phyloP scores from a whole-genome alignment of 2,797 vertebrate genomes.

The Oreortyx pictus region DNA sequence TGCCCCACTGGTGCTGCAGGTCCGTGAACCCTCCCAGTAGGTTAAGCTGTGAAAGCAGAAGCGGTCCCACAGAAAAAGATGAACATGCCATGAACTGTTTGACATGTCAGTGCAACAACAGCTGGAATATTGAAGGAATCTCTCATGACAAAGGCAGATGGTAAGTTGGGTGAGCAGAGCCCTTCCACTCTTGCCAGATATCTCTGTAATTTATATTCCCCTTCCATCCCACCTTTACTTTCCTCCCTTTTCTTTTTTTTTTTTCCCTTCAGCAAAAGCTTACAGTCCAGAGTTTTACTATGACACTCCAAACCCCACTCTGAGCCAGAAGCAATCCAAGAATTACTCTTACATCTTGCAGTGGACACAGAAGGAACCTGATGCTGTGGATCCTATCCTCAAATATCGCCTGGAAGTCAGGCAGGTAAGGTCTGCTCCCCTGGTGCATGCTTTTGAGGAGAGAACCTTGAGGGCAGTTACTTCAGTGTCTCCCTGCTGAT shows the following conservation, averaged over 20 bases:
- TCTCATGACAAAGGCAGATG: background rate
- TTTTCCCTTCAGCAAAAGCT: slow-evolving; percentile 85
- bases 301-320: slow-evolving; percentile 94
- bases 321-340: slow-evolving; percentile 90
- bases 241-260: slow-evolving; percentile 23
- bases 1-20: background rate
- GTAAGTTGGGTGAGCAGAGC: background rate
- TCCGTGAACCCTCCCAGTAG: slow-evolving; percentile 1
- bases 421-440: slow-evolving; percentile 82
- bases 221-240: slow-evolving; percentile 4
- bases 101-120: background rate
- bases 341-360: slow-evolving; percentile 96
- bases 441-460: background rate
- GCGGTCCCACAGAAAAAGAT: background rate
- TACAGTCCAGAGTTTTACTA: slow-evolving; percentile 98
- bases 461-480: background rate
- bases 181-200: background rate
- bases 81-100: background rate
- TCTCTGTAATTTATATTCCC: slow-evolving; percentile 40
- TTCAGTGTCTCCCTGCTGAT: background rate
- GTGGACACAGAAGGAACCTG: slow-evolving; percentile 95
- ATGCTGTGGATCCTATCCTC: slow-evolving; percentile 89
- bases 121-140: background rate
- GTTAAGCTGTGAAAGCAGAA: slow-evolving; percentile 7
- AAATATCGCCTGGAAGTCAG: slow-evolving; percentile 90